phyloP scores from a whole-genome alignment of 35 echinoderm and acorn worm species.

The Apostichopus parvimensis region DNA sequence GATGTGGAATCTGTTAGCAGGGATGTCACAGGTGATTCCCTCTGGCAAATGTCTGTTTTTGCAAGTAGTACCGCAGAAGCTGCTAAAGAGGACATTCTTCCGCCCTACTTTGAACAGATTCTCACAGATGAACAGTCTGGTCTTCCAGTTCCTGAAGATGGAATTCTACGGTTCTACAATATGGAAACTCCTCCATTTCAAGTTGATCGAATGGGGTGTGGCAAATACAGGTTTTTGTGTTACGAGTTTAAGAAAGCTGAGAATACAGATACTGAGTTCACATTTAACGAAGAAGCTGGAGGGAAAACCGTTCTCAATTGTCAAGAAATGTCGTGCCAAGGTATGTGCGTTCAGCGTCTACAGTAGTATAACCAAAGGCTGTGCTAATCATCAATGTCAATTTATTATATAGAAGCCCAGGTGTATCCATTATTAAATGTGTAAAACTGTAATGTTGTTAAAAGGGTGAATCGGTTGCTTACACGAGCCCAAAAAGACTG shows the following conservation, averaged over 20 bases:
- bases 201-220: slow-evolving; percentile 40
- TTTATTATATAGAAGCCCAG: too few relatives aligned
- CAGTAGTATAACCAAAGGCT: too few relatives aligned
- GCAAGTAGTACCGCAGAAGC: slow-evolving; percentile 36
- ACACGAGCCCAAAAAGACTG: too few relatives aligned
- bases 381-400: too few relatives aligned
- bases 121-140: slow-evolving; percentile 31
- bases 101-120: slow-evolving; percentile 26
- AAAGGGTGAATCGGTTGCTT: too few relatives aligned
- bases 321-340: slow-evolving; percentile 32
- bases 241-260: slow-evolving; percentile 36
- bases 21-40: not conserved
- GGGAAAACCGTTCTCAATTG: slow-evolving; percentile 28
- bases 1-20: slow-evolving; percentile 31
- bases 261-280: not conserved
- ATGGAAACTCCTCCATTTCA: slow-evolving; percentile 45
- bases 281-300: slow-evolving; percentile 26
- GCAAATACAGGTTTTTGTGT: slow-evolving; percentile 34
- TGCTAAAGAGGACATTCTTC: slow-evolving; percentile 28
- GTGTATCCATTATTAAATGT: too few relatives aligned
- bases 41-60: slow-evolving; percentile 53
- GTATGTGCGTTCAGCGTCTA: not conserved
- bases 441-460: too few relatives aligned
- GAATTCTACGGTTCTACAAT: slow-evolving; percentile 34
- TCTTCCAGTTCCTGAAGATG: slow-evolving; percentile 29